phyloP scores from a whole-genome alignment of 2,888 invertebrate species.

The Tortricodes alternella region DNA sequence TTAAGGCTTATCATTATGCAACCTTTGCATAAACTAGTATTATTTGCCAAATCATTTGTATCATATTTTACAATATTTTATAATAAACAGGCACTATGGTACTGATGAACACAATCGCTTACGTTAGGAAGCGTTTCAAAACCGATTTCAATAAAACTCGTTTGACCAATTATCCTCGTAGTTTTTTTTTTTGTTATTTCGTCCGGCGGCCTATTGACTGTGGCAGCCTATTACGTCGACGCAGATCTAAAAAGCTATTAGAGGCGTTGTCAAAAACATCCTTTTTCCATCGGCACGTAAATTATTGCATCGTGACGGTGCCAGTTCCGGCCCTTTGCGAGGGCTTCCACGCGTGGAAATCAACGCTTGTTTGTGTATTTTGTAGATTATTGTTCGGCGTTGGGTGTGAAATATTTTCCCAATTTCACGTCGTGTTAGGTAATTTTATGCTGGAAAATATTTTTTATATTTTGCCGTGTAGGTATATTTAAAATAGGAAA shows the following conservation, averaged over 20 bases:
- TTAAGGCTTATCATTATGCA: too few relatives aligned
- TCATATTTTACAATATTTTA: too few relatives aligned
- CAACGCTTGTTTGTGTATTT: slow-evolving; percentile 34
- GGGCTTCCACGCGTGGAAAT: slow-evolving; percentile 45
- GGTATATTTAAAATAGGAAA: background rate
- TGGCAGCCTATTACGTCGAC: background rate
- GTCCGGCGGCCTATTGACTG: background rate
- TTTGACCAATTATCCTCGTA: too few relatives aligned
- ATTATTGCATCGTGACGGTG: slow-evolving; percentile 62
- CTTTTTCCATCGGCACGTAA: slow-evolving; percentile 43
- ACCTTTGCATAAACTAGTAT: too few relatives aligned
- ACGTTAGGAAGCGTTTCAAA: too few relatives aligned
- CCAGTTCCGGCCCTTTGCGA: slow-evolving; percentile 45
- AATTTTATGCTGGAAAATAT: background rate
- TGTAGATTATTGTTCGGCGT: slow-evolving; percentile 1
- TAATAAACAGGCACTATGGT: too few relatives aligned
- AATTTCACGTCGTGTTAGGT: background rate
- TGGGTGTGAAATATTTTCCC: background rate
- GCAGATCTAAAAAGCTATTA: slow-evolving; percentile 32
- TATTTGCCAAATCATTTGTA: too few relatives aligned
- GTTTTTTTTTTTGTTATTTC: too few relatives aligned
- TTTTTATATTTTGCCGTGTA: background rate
- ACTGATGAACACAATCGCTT: too few relatives aligned
- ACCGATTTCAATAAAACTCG: too few relatives aligned
- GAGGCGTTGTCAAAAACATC: slow-evolving; percentile 49